Base-by-base conservation (phyloP, 1,140 invertebrate species). In the Eurosta solidaginis region DNA sequence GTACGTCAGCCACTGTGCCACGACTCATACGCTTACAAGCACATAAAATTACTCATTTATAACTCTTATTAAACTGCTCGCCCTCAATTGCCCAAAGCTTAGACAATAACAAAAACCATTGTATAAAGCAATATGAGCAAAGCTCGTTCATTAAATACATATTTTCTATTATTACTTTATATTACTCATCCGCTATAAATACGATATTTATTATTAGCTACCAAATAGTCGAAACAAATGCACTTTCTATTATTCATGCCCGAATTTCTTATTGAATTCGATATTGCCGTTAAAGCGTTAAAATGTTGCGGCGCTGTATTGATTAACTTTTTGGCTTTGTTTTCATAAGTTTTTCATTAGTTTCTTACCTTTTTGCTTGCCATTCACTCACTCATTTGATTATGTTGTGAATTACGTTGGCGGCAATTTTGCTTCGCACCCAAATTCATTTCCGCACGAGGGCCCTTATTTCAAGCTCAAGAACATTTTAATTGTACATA, bases 241-340 rank as follows among this genome's bases (percentile, higher is more conserved):
- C 36, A 33, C 59, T 40, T 68, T 68, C 9, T 33, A 68, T 29
- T 68, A 40, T 36, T n/a, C n/a, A n/a, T n/a, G n/a, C n/a, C n/a
- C n/a, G n/a, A n/a, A 10, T 40, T 42, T 47, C 22, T 68, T 68
- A 68, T 68, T 68, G 59, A 68, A 40, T 68, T 68, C 59, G 40
- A 68, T 6, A 40, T 68, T 40, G 59, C 9, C 33, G 59, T 14
- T 54, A 14, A 52, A 52, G 33, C 33, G 59, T n/a, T 68, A 33
- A 68, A 68, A 40, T n/a, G 33, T 54, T 54, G 27, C n/a, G n/a
- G n/a, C n/a, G n/a, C 27, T 54, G 10, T 68, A 68, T 68, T 68
- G 59, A 68, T 68, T 68, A 68, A n/a, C 17, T 68, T 20, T 29
- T 20, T 33, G 33, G 59, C 33, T 68, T 42, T 36, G 36, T 68